These are phyloP conservation scores for Crypturellus undulatus DNA, from an alignment of 2,113 vertebrate genomes.

Conservation along the genomic window DNA sequence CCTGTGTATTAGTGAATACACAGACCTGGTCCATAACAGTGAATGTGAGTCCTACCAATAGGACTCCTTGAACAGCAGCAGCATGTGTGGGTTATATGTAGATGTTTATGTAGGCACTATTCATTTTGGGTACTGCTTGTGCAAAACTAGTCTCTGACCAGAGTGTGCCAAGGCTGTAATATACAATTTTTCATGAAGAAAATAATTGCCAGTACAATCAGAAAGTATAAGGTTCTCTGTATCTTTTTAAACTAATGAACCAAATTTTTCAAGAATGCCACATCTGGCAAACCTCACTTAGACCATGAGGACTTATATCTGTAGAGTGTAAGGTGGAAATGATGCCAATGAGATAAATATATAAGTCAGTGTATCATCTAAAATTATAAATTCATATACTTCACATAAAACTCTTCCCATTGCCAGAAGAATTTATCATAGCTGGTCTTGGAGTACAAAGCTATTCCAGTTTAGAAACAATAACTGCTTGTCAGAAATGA, in stretches of 20 bases:
- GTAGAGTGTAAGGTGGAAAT: not conserved
- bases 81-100: not conserved
- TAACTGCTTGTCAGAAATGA: constrained; percentile 8
- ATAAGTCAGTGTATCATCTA: not conserved
- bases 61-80: not conserved
- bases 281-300: not conserved
- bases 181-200: not conserved
- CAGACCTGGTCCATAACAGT: not conserved
- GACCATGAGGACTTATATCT: not conserved
- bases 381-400: not conserved
- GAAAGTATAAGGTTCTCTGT: not conserved
- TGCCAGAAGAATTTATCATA: not conserved
- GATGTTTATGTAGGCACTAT: not conserved
- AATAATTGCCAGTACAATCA: not conserved
- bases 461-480: not conserved
- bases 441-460: not conserved
- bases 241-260: not conserved
- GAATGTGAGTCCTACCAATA: not conserved
- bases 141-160: not conserved
- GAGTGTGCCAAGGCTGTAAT: not conserved
- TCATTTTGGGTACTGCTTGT: not conserved
- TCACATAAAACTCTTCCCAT: not conserved
- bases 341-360: not conserved
- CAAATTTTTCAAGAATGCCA: not conserved
- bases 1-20: not conserved